These are phyloP conservation scores for Cerceris rybyensis DNA, from an alignment of 2,888 invertebrate species.

Conservation along the genomic window DNA sequence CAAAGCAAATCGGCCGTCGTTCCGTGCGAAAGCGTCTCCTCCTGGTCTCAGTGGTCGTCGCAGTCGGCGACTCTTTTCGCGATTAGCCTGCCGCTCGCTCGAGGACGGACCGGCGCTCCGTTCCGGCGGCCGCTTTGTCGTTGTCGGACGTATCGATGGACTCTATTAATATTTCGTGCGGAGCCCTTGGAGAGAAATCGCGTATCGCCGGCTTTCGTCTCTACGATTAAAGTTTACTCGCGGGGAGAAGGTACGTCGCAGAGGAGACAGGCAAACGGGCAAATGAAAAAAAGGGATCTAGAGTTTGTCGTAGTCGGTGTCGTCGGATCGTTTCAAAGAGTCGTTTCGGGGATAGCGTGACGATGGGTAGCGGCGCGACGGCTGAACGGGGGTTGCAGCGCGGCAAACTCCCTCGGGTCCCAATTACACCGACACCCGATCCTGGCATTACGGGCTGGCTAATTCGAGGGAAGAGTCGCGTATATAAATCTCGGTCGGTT, in stretches of 20 bases:
- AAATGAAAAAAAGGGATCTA: too few relatives aligned
- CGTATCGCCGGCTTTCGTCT: too few relatives aligned
- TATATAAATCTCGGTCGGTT: conserved; percentile 78
- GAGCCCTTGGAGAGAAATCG: not conserved
- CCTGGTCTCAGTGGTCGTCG: conserved; percentile 11
- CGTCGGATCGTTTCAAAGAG: conserved; percentile 57
- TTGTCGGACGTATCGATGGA: conserved; percentile 21
- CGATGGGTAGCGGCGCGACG: conserved; percentile 52
- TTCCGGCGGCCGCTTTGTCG: conserved; percentile 19
- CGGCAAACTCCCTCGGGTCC: conserved; percentile 79
- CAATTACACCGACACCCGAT: conserved; percentile 82
- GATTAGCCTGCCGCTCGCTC: conserved; percentile 50
- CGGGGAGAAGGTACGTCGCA: too few relatives aligned
- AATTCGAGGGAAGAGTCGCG: conserved; percentile 79
- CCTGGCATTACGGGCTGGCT: conserved; percentile 79
- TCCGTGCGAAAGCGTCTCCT: conserved; percentile 60
- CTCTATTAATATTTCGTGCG: conserved; percentile 16
- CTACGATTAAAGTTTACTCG: too few relatives aligned
- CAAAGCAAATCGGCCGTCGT: conserved; percentile 66
- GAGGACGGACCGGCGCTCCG: conserved; percentile 20
- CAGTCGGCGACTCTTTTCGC: conserved; percentile 54
- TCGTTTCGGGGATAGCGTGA: conserved; percentile 49
- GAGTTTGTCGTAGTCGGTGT: too few relatives aligned
- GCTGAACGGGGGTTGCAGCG: conserved; percentile 63
- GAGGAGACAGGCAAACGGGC: too few relatives aligned